Percentiles rank a stretch among this genome's conserved stretches.
These are phyloP conservation scores for Dexiosoma caninum DNA, from an alignment of 2,888 invertebrate species.

Conservation along the genomic window DNA sequence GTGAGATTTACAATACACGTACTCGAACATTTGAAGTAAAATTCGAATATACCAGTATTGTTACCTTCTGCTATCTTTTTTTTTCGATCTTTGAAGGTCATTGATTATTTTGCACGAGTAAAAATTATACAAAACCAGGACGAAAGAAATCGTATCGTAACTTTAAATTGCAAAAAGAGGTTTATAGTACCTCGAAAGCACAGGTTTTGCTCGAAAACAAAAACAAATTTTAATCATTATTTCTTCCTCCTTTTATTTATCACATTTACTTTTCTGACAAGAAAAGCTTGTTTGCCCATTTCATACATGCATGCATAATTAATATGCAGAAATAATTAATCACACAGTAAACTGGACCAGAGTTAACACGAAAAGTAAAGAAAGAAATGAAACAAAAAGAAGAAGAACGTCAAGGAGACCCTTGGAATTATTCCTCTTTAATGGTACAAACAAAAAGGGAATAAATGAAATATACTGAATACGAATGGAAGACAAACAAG, in stretches of 20 bases:
- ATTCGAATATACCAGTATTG: no score
- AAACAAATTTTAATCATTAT: slow-evolving; percentile 47
- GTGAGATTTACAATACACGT: no score
- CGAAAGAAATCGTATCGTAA: slow-evolving; percentile 20
- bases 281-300: slow-evolving; percentile 58
- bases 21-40: no score
- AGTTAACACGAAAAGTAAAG: slow-evolving; percentile 31
- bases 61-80: no score
- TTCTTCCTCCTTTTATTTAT: background rate
- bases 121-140: background rate
- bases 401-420: slow-evolving; percentile 33
- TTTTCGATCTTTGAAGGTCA: no score
- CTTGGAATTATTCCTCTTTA: slow-evolving; percentile 14
- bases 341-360: slow-evolving; percentile 54
- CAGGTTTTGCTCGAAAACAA: slow-evolving; percentile 8
- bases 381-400: slow-evolving; percentile 5
- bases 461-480: background rate
- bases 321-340: slow-evolving; percentile 63
- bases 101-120: no score
- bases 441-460: background rate
- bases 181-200: slow-evolving; percentile 42
- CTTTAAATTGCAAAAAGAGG: slow-evolving; percentile 42
- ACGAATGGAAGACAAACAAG: background rate
- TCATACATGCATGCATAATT: slow-evolving; percentile 62
- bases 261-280: slow-evolving; percentile 37